phyloP scores from a whole-genome alignment of 2,888 invertebrate genomes.

The Epistrophe grossulariae region DNA sequence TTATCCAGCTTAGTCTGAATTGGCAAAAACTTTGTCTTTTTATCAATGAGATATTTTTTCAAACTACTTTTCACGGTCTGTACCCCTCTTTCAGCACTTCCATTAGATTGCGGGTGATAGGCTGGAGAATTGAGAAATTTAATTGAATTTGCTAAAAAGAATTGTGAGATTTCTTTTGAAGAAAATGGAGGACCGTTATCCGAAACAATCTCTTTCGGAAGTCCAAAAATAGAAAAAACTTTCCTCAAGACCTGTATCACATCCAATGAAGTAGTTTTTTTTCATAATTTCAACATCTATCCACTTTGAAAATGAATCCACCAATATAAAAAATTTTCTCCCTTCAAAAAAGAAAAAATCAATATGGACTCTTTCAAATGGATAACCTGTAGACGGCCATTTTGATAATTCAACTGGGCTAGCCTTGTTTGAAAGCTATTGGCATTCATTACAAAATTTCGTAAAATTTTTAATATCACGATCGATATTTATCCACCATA shows the following conservation, averaged over 20 bases:
- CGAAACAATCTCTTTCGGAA: conserved; percentile 10
- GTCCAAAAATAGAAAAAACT: neutral
- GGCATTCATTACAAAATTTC: neutral
- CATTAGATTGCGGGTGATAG: neutral
- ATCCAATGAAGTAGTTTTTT: neutral
- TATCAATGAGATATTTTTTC: neutral
- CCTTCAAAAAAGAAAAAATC: conserved; percentile 9
- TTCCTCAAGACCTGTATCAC: neutral
- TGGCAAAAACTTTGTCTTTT: neutral
- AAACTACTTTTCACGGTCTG: neutral
- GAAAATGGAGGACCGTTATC: conserved; percentile 11
- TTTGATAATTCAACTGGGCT: neutral
- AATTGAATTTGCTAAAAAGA: neutral
- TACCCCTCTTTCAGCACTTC: neutral
- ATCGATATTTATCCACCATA: neutral
- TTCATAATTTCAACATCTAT: conserved; percentile 3
- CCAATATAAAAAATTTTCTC: neutral
- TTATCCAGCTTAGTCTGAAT: neutral
- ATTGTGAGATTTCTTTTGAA: neutral
- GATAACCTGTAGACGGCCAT: neutral
- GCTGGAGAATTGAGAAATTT: neutral
- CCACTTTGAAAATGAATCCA: conserved; percentile 1
- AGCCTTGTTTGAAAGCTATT: neutral
- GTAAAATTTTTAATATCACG: neutral
- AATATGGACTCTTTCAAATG: conserved; percentile 8